Evolutionary conservation across 2,888 invertebrate genomes (phyloP).

Genomic region (Lepetodrilus schrolli): DNA sequence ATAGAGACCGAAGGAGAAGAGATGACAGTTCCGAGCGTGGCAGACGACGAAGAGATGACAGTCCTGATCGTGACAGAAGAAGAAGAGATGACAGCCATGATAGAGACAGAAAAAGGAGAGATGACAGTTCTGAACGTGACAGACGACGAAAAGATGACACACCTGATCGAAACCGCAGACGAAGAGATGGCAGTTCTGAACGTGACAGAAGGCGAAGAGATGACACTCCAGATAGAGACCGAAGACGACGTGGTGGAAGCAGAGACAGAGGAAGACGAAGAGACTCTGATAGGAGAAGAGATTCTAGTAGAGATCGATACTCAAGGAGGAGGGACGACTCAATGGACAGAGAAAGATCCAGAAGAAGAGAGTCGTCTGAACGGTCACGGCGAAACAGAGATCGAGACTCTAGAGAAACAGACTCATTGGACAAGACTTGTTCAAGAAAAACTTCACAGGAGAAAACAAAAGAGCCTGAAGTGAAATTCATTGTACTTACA

Average conservation of each 20-base stretch:
- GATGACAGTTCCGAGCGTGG: constrained; percentile 33
- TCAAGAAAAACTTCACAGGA: not conserved
- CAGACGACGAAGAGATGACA: constrained; percentile 37
- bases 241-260: constrained; percentile 31
- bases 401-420: constrained; percentile 32
- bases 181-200: constrained; percentile 36
- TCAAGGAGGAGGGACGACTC: constrained; percentile 30
- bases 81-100: constrained; percentile 28
- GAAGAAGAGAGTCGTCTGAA: constrained; percentile 32
- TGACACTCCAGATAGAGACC: constrained; percentile 37
- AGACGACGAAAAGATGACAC: not conserved
- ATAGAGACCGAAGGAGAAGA: constrained; percentile 31
- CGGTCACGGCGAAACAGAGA: constrained; percentile 20
- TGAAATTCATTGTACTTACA: no score
- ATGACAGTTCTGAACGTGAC: constrained; percentile 38
- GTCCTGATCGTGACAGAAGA: constrained; percentile 37
- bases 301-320: constrained; percentile 9
- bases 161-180: constrained; percentile 25
- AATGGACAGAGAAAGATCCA: constrained; percentile 29
- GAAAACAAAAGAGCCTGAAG: constrained; percentile 38
- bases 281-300: constrained; percentile 29
- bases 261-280: constrained; percentile 22
- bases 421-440: not conserved
- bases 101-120: constrained; percentile 22
- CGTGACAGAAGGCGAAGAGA: constrained; percentile 35